A percentile compares a stretch with the other conserved stretches of the same genome.
phyloP scores from a whole-genome alignment of 2,113 vertebrate species.

The Amphiprion ocellaris region DNA sequence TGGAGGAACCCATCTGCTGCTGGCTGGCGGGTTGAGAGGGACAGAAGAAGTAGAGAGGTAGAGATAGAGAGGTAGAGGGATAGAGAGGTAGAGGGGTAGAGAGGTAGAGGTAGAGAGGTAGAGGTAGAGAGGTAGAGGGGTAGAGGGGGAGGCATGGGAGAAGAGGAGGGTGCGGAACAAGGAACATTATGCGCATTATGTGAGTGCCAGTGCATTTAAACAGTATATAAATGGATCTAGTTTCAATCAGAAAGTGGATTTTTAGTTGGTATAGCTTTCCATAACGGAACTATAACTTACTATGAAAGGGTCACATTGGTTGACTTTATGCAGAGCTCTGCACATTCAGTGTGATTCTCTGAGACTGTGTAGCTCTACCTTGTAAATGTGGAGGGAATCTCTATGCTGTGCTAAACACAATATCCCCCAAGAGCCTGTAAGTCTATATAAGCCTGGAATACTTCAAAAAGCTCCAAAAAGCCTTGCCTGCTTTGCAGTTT shows the following conservation, averaged over 20 bases:
- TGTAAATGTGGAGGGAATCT: slow-evolving; percentile 37
- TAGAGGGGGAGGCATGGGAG: too few relatives aligned
- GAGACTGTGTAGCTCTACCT: not conserved
- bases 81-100: too few relatives aligned
- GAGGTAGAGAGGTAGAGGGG: too few relatives aligned
- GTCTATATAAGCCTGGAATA: slow-evolving; percentile 27
- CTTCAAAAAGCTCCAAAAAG: slow-evolving; percentile 49
- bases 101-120: too few relatives aligned
- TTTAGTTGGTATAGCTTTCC: not conserved
- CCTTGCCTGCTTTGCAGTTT: slow-evolving; percentile 34
- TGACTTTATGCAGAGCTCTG: slow-evolving; percentile 32
- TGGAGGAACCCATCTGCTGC: too few relatives aligned
- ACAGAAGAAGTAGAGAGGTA: too few relatives aligned
- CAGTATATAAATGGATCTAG: not conserved
- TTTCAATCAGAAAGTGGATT: not conserved
- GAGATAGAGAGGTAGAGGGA: too few relatives aligned
- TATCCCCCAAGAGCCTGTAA: slow-evolving; percentile 50
- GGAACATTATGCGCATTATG: not conserved
- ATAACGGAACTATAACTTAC: slow-evolving; percentile 2
- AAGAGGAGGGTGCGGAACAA: too few relatives aligned
- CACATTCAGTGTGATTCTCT: slow-evolving; percentile 12
- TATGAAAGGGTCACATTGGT: slow-evolving; percentile 1
- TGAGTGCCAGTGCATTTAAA: not conserved
- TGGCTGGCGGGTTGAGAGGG: too few relatives aligned
- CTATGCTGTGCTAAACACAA: slow-evolving; percentile 42